Evolutionary conservation across 2,888 invertebrate genomes (phyloP).

Genomic region (Scaptomyza tumidula): DNA sequence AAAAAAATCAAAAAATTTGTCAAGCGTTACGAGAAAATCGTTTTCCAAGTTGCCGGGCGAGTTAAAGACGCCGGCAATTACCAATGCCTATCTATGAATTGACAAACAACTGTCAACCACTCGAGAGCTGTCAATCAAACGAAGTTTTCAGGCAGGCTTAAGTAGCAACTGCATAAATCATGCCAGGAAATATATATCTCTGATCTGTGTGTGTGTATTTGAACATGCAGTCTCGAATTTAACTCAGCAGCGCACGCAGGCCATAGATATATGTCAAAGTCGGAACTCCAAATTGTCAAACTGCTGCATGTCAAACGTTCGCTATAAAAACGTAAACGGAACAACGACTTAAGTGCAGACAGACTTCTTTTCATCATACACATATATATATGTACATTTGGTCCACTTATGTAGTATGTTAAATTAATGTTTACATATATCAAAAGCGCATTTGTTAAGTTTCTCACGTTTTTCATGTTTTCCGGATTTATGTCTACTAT

Average conservation of each 20-base stretch:
- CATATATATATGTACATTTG: slow-evolving; percentile 1
- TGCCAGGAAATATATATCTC: slow-evolving; percentile 36
- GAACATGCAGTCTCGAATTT: slow-evolving; percentile 38
- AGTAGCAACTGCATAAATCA: slow-evolving; percentile 72
- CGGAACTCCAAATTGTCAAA: slow-evolving; percentile 79
- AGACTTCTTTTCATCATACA: slow-evolving; percentile 11
- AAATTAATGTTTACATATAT: slow-evolving; percentile 46
- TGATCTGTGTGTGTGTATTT: slow-evolving; percentile 7
- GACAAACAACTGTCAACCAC: slow-evolving; percentile 84
- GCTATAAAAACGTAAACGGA: slow-evolving; percentile 69
- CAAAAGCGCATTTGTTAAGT: slow-evolving; percentile 40
- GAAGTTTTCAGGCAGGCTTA: slow-evolving; percentile 65
- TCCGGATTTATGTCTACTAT: slow-evolving; percentile 64
- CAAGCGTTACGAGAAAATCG: slow-evolving; percentile 82
- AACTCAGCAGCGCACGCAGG: slow-evolving; percentile 37
- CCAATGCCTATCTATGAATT: slow-evolving; percentile 75
- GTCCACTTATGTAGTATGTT: slow-evolving; percentile 52
- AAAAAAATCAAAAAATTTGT: slow-evolving; percentile 65
- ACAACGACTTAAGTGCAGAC: slow-evolving; percentile 67
- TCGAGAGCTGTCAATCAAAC: slow-evolving; percentile 84
- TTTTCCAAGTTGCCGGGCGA: slow-evolving; percentile 40
- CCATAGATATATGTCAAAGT: slow-evolving; percentile 71
- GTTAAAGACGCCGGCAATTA: slow-evolving; percentile 64
- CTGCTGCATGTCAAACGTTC: slow-evolving; percentile 79
- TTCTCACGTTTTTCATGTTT: slow-evolving; percentile 84